Percentiles rank a stretch among this genome's conserved stretches.
phyloP scores from a whole-genome alignment of 2,797 vertebrate genomes.

The Okamejei kenojei region DNA sequence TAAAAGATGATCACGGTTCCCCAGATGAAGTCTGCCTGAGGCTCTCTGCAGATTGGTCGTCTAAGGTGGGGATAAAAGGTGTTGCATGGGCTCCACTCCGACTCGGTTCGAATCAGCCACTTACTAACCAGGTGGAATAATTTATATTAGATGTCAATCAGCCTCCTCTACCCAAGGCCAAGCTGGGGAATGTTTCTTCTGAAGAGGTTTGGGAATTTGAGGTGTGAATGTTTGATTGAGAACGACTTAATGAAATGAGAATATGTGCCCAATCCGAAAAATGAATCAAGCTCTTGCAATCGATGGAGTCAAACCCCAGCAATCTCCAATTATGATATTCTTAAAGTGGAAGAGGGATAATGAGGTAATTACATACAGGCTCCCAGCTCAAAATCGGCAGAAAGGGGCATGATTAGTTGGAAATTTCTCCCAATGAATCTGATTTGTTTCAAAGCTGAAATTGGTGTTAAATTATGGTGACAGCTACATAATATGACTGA shows the following conservation, averaged over 20 bases:
- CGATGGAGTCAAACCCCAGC: neutral
- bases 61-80: neutral
- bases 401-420: neutral
- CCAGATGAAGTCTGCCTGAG: neutral
- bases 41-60: neutral
- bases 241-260: neutral
- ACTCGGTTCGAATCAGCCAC: neutral
- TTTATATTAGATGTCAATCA: neutral
- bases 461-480: conserved; percentile 15
- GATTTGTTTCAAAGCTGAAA: conserved; percentile 5
- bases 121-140: neutral
- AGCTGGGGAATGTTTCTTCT: neutral
- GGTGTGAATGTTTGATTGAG: neutral
- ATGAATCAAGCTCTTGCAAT: no score
- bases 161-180: neutral
- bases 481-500: conserved; percentile 26
- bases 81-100: neutral
- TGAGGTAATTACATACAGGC: neutral
- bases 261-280: neutral
- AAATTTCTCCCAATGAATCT: conserved; percentile 12
- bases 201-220: neutral
- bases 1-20: neutral
- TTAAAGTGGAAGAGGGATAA: neutral
- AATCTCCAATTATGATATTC: neutral
- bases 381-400: neutral